phyloP scores from a whole-genome alignment of 2,797 vertebrate species.

The Pelochelys cantorii region DNA sequence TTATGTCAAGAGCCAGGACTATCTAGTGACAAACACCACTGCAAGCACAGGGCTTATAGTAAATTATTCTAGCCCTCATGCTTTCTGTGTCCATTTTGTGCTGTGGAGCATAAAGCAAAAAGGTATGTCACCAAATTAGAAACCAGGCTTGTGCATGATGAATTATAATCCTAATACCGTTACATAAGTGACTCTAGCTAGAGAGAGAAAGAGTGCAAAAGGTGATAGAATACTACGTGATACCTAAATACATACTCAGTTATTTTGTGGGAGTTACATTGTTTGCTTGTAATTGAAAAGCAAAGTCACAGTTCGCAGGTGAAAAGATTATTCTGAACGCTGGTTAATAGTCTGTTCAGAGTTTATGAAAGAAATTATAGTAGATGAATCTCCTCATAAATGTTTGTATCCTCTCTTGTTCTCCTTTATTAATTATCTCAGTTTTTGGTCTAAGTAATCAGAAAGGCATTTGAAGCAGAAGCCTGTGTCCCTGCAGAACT shows the following conservation, averaged over 20 bases:
- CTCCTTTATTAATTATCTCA: not conserved
- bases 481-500: fast-evolving
- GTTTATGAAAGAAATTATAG: not conserved
- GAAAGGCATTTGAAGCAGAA: not conserved
- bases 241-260: not conserved
- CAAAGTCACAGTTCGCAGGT: not conserved
- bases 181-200: not conserved
- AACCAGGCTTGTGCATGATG: slow-evolving; percentile 19
- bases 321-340: not conserved
- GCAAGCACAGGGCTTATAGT: not conserved
- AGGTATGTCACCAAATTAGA: not conserved
- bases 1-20: not conserved
- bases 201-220: not conserved
- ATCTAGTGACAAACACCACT: not conserved
- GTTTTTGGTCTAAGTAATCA: not conserved
- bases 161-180: not conserved
- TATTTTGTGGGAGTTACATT: not conserved
- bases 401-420: not conserved
- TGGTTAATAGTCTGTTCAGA: not conserved
- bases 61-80: not conserved
- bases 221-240: fast-evolving
- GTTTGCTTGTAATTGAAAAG: slow-evolving; percentile 25
- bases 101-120: not conserved
- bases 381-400: not conserved
- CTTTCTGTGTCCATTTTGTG: not conserved